Evolutionary conservation across 2,888 invertebrate species (phyloP).

Genomic region (Omphaloscelis lunosa): DNA sequence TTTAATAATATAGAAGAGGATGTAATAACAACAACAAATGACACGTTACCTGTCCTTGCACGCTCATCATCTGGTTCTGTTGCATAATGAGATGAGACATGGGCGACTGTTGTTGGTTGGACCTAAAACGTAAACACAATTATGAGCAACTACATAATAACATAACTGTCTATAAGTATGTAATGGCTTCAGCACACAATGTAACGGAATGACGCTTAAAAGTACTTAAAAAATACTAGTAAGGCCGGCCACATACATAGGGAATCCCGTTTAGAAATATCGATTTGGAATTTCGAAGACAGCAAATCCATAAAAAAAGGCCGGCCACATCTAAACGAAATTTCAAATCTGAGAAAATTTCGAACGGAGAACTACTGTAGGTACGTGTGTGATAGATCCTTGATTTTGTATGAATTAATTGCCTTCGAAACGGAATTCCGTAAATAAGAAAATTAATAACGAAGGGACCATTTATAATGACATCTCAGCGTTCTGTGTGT

Average conservation of each 20-base stretch:
- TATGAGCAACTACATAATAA: constrained; percentile 47
- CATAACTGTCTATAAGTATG: constrained; percentile 11
- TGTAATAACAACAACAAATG: constrained; percentile 31
- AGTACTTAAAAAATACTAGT: constrained; percentile 3
- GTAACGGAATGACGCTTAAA: neutral
- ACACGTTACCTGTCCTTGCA: constrained; percentile 86
- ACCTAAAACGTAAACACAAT: constrained; percentile 74
- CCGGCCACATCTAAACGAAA: too few species aligned
- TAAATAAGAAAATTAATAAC: neutral
- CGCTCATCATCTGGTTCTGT: constrained; percentile 90
- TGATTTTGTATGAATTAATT: too few species aligned
- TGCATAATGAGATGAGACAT: constrained; percentile 90
- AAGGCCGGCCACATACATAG: too few species aligned
- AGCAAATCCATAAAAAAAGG: too few species aligned
- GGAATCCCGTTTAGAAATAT: too few species aligned
- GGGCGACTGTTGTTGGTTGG: constrained; percentile 88
- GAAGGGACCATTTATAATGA: neutral
- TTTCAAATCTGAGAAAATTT: too few species aligned
- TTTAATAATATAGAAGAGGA: neutral
- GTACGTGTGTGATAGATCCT: too few species aligned
- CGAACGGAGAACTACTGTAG: too few species aligned
- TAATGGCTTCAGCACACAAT: constrained; percentile 22
- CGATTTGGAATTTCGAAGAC: too few species aligned
- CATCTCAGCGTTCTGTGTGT: neutral
- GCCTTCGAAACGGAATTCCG: too few species aligned